Conservation (phyloP, 2,888 invertebrate species). For the Campaea margaritaria region DNA sequence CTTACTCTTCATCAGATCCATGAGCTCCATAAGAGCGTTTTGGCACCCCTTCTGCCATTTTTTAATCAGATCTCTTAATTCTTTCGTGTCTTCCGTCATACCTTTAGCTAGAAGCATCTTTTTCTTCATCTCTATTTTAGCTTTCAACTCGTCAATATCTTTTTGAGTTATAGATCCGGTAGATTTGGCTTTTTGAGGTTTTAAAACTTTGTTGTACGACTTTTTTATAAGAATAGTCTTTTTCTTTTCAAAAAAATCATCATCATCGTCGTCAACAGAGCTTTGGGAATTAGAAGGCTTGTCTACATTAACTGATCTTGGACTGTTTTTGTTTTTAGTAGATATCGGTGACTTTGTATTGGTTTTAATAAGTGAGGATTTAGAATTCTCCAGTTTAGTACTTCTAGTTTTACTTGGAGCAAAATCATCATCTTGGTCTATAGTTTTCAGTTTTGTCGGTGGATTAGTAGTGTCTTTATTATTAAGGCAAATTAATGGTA, state of each 20-base stretch:
- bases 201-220: constrained; percentile 67
- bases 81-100: constrained; percentile 74
- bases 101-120: constrained; percentile 66
- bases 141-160: constrained; percentile 74
- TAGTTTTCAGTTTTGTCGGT: constrained; percentile 14
- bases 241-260: constrained; percentile 67
- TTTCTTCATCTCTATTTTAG: constrained; percentile 74
- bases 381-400: constrained; percentile 43
- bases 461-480: constrained; percentile 45
- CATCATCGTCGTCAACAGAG: constrained; percentile 68
- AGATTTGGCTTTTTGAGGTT: constrained; percentile 71
- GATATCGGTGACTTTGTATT: constrained; percentile 39
- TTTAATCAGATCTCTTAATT: constrained; percentile 75
- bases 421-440: constrained; percentile 62
- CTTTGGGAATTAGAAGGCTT: constrained; percentile 52
- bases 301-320: constrained; percentile 34
- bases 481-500: constrained; percentile 62
- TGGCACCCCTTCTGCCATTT: constrained; percentile 85
- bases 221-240: constrained; percentile 71
- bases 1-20: constrained; percentile 74
- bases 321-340: constrained; percentile 32
- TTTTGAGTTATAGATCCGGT: constrained; percentile 76
- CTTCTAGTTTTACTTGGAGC: constrained; percentile 39
- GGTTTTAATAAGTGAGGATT: constrained; percentile 49
- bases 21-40: constrained; percentile 78